Evolutionary conservation across 2,797 vertebrate genomes (phyloP).

Genomic region (Phoebastria nigripes): DNA sequence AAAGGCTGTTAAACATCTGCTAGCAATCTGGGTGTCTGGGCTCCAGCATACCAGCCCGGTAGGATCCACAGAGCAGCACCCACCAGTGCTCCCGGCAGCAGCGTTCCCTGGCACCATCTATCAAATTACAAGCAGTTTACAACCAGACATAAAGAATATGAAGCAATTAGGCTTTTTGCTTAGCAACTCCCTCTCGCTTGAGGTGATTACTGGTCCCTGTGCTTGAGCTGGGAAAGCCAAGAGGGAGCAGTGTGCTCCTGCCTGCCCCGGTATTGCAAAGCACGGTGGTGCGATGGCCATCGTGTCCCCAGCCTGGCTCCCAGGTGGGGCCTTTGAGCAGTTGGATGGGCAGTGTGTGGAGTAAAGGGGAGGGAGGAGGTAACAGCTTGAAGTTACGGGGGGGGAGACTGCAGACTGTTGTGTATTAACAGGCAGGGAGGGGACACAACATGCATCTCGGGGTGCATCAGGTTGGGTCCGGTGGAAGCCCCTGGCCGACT

Average conservation of each 20-base stretch:
- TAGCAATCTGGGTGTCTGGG: not conserved
- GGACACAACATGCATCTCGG: accelerated
- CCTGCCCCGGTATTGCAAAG: not conserved
- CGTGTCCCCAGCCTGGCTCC: not conserved
- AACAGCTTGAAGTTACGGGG: not conserved
- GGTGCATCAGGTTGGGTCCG: accelerated
- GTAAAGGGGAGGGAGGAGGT: not conserved
- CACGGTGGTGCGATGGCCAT: accelerated
- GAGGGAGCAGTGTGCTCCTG: not conserved
- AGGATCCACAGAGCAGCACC: not conserved
- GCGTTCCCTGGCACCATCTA: not conserved
- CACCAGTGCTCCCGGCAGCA: not conserved
- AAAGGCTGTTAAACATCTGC: not conserved
- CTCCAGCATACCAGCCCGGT: not conserved
- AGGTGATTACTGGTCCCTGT: not conserved
- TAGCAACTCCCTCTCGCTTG: not conserved
- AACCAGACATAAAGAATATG: not conserved
- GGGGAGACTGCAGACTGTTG: accelerated
- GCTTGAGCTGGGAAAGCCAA: not conserved
- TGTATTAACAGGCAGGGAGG: accelerated
- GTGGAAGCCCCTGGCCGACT: accelerated
- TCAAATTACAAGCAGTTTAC: not conserved
- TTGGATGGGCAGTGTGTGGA: not conserved
- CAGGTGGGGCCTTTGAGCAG: accelerated
- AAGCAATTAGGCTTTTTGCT: not conserved